Evolutionary conservation across 1,140 invertebrate genomes (phyloP), one percentile per base, ranked within the genome.

Genomic region (Chrysomallon squamiferum): DNA sequence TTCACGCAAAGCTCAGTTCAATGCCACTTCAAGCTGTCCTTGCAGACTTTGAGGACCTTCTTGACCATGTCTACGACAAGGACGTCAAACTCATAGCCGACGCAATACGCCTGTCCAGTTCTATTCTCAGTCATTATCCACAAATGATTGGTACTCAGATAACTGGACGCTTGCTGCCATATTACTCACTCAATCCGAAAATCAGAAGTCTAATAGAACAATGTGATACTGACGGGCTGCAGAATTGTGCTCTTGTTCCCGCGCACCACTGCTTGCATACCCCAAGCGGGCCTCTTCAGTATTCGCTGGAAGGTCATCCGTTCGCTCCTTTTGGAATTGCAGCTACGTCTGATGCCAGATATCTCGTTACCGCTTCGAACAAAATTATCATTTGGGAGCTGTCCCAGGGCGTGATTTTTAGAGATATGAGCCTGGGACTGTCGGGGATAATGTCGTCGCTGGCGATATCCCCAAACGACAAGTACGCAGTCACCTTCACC

Each of bases 351-450:
- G 95, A 98, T 87, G 93, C 92, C 63, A 91, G 95, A 52, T 96
- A 97, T 84, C 91, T 99, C 49, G 93, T 98, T 0, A 97, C 96
- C 6, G 95, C 97, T 76, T 98, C 96, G 2, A 99, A 98, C 79
- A 91, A 93, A 78, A 95, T 99, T 72, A 95, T 99, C 65, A 97
- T 97, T 18, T 99, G 96, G 92, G 96, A 99, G 86, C 86, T 98
- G 15, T 64, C 64, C 11, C 84, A 79, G 3, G 82, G 81, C 11
- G 83, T 84, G 25, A 73, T 86, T 0, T 79, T 84, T 47, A 45
- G 83, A 60, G 76, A 73, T 33, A 91, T 98, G 0, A 94, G 93
- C 87, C 95, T 95, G 0, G 94, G 94, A 49, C 91, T 98, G 25
- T 81, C 86, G 62, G 95, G 95, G 38, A 97, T 98, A 74, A 95